Evolutionary conservation across 2,113 vertebrate genomes (phyloP).

Genomic region (Columbina picui): DNA sequence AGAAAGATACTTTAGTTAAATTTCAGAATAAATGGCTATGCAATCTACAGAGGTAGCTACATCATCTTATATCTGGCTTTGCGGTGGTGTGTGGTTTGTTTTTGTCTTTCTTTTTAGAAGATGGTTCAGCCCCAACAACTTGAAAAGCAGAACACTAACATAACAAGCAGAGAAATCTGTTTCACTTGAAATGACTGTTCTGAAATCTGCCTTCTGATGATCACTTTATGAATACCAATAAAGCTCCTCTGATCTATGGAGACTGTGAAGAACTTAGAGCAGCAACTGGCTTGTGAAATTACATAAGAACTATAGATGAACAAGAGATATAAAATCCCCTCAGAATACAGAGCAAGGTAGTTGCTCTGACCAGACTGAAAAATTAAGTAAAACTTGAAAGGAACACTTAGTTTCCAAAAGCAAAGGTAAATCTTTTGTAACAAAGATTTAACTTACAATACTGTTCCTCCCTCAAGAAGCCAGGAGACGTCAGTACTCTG

Average conservation of each 20-base stretch:
- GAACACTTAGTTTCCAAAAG: neutral
- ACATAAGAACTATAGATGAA: neutral
- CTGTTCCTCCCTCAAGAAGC: constrained; percentile 35
- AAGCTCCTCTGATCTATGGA: neutral
- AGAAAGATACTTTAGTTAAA: neutral
- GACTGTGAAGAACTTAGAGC: neutral
- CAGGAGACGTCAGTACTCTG: neutral
- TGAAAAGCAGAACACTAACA: neutral
- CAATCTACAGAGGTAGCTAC: neutral
- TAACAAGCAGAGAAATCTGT: neutral
- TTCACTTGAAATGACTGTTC: neutral
- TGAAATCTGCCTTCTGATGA: neutral
- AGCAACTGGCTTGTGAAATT: neutral
- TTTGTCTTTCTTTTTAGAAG: neutral
- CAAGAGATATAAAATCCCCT: neutral
- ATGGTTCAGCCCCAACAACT: neutral
- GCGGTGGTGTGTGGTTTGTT: rapidly evolving
- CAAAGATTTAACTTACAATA: constrained; percentile 32
- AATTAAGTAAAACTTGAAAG: neutral
- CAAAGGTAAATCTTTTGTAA: neutral
- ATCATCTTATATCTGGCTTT: neutral
- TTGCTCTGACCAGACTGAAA: neutral
- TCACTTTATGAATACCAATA: neutral
- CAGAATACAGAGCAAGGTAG: neutral
- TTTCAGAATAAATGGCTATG: neutral